These are phyloP conservation scores for Drosophila insularis DNA, from an alignment of 1,140 invertebrate genomes.

Conservation along the genomic window DNA sequence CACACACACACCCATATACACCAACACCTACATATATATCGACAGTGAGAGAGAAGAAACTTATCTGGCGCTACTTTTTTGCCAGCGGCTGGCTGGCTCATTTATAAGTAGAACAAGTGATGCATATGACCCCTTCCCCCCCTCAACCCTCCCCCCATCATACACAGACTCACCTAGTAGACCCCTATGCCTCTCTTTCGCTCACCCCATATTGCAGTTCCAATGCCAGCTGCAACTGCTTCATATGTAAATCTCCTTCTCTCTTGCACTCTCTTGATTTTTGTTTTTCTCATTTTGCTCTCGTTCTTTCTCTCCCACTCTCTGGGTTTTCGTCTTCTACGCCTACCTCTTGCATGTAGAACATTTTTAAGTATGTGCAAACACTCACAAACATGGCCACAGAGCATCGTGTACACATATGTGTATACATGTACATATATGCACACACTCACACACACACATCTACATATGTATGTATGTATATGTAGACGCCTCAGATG, in stretches of 20 bases:
- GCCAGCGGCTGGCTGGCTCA: constrained; percentile 33
- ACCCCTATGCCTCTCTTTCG: background rate
- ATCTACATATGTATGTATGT: too few species aligned
- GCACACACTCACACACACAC: background rate
- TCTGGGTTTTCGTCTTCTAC: too few species aligned
- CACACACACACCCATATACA: constrained; percentile 7
- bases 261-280: background rate
- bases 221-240: constrained; percentile 17
- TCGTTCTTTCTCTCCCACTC: background rate
- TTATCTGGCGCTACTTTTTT: constrained; percentile 19
- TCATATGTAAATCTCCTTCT: constrained; percentile 34
- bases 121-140: constrained; percentile 17
- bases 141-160: background rate
- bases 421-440: background rate
- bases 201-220: background rate
- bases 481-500: background rate
- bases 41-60: constrained; percentile 37
- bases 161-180: too few species aligned
- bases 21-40: constrained; percentile 4
- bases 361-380: constrained; percentile 47
- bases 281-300: background rate
- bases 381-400: constrained; percentile 28
- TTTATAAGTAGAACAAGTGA: constrained; percentile 53
- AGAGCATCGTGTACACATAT: constrained; percentile 11
- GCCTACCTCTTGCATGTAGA: constrained; percentile 21